Evolutionary conservation across 2,888 invertebrate species (phyloP), one percentile per base, ranked within the genome.

Genomic region (Aplocera efformata): DNA sequence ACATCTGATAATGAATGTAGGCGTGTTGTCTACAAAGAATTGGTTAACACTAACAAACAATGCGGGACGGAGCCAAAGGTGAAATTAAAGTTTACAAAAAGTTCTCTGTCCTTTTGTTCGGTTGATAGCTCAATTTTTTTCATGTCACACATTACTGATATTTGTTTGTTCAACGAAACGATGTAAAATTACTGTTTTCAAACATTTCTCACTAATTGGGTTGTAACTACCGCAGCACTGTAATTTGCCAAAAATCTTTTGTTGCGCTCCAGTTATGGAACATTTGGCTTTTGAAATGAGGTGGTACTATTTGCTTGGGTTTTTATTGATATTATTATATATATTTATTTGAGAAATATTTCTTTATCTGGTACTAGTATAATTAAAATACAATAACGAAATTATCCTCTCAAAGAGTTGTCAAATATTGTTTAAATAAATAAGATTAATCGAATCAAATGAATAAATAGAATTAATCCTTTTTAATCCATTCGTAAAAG

Each of bases 1-100:
- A 72, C 69, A 84, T 86, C 83, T 80, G 88, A 88, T 84, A 88
- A 88, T 88, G 74, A 69, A 65, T 69, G 86, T 85, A 67, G 88
- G 88, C 78, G 84, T 82, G 60, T 77, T 67, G 39, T 40, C 53
- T 82, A 88, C 86, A 67, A 81, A 79, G 72, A 72, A 73, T 79
- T 84, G 81, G 86, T 86, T 88, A 88, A 72, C 79, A 84, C 84
- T 76, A 71, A 60, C 67, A 61, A 79, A 83, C 83, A 84, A 86
- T 83, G 67, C 73, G 60, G 63, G 64, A 61, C 60, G 66, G 13
- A 22, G 7, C 22, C 7, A 22, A 73, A 68, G 63, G 79, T 85
- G 77, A 84, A 85, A 86, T 86, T 85, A 82, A 17, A 17, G 13
- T 17, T 17, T 17, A 17, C 3, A 17, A 17, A 17, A 17, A 83